Base-by-base conservation (phyloP, 2,113 vertebrate genomes). In the Sterrhoptilus dennistouni region DNA sequence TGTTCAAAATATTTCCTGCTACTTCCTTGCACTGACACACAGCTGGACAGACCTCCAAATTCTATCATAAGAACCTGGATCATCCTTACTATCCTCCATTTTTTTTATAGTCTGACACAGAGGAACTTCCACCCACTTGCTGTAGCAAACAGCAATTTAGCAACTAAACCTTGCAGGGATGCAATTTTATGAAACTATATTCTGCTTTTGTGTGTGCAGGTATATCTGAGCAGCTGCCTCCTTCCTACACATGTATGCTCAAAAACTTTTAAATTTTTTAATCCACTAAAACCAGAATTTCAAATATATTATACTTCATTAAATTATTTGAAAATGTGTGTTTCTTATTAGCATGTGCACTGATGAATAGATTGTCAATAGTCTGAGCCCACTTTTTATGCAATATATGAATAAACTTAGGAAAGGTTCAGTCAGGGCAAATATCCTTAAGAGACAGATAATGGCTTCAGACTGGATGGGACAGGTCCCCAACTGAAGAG, bases 201-300 rank as follows among this genome's bases (percentile, higher is more conserved):
- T 54, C 65, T 74, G 29, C 16, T 82, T 66, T 49, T 75, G 5
- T 56, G 18, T 9, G 6, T 50, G 8, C 49, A 74, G 23, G 8
- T 84, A 11, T 63, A 44, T 27, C 12, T 47, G 27, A 87, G 11
- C 40, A 49, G 31, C 27, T 40, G 42, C 8, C 24, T 79, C 25
- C 31, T 15, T 79, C n/a, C 47, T 44, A 66, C 21, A 49, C 18
- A 5, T 1, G 0, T 2, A 3, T 23, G 8, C 45, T 65, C 42
- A 84, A 50, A 93, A 87, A 33, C 5, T 47, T 76, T 47, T 33
- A 78, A 70, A 57, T 5, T 3, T 80, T 80, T 52, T 18, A 25
- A 65, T 45, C 12, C 33, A 47, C 27, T 61, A 38, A 84, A 89
- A 52, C 3, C 4, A 49, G 14, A 65, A 78, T 65, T 87, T 84